Evolutionary conservation across 2,888 invertebrate species (phyloP).

Genomic region (Chaetogeoica ovagalla): DNA sequence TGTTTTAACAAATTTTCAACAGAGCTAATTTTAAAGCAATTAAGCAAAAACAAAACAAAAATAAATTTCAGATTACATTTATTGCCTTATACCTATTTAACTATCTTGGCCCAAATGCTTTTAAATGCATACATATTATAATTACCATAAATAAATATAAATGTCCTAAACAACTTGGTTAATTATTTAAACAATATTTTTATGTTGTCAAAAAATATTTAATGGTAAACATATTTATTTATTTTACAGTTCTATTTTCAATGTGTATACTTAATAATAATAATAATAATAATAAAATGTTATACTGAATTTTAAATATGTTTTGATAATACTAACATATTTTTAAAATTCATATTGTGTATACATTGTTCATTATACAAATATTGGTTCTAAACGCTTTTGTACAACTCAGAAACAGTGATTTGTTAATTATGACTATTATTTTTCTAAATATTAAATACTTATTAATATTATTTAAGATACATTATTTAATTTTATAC

Average conservation of each 20-base stretch:
- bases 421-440: neutral
- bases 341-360: too few species aligned
- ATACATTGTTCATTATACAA: too few species aligned
- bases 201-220: neutral
- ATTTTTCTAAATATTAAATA: neutral
- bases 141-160: conserved; percentile 1
- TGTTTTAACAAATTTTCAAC: neutral
- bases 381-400: too few species aligned
- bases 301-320: neutral
- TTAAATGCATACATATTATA: conserved; percentile 7
- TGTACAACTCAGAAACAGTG: neutral
- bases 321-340: too few species aligned
- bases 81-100: neutral
- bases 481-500: neutral
- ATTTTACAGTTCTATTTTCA: neutral
- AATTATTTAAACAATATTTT: neutral
- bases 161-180: neutral
- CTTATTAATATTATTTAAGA: neutral
- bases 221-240: neutral
- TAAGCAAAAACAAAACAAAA: conserved; percentile 3
- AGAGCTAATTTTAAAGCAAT: conserved; percentile 20
- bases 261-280: neutral
- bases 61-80: neutral
- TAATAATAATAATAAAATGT: too few species aligned
- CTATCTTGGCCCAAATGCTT: conserved; percentile 5